phyloP scores from a whole-genome alignment of 2,888 invertebrate species.

The Drosophila atroscutellata region DNA sequence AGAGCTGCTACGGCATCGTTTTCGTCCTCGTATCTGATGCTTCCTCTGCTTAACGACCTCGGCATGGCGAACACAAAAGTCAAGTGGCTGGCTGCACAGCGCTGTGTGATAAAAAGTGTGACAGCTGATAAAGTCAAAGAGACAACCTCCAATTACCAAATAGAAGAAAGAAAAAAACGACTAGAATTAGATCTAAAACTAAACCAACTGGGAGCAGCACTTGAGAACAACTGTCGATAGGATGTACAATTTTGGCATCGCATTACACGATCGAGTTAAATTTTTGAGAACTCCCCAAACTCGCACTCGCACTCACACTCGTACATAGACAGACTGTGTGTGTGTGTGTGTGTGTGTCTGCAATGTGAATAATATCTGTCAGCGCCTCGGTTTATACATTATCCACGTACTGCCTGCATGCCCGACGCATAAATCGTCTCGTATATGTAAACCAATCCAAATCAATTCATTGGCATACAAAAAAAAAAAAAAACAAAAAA shows the following conservation, averaged over 20 bases:
- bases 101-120: slow-evolving; percentile 52
- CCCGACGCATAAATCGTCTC: slow-evolving; percentile 44
- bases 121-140: slow-evolving; percentile 57
- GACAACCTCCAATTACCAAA: slow-evolving; percentile 4
- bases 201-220: slow-evolving; percentile 39
- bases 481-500: neutral
- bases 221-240: slow-evolving; percentile 47
- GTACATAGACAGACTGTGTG: slow-evolving; percentile 11
- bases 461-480: slow-evolving; percentile 37
- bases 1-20: slow-evolving; percentile 10
- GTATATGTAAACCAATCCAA: slow-evolving; percentile 43
- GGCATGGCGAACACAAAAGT: slow-evolving; percentile 40
- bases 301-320: slow-evolving; percentile 11
- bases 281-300: slow-evolving; percentile 44
- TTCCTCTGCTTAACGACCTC: slow-evolving; percentile 4
- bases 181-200: slow-evolving; percentile 13
- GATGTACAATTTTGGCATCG: slow-evolving; percentile 69
- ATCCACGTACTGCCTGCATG: slow-evolving; percentile 43
- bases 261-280: slow-evolving; percentile 61
- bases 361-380: slow-evolving; percentile 81
- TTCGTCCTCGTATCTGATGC: neutral
- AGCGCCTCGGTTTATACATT: slow-evolving; percentile 71
- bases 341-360: slow-evolving; percentile 41
- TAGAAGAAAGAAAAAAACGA: neutral
- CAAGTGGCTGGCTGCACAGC: slow-evolving; percentile 51